phyloP scores from a whole-genome alignment of 2,888 invertebrate genomes.

The Acholoe squamosa region DNA sequence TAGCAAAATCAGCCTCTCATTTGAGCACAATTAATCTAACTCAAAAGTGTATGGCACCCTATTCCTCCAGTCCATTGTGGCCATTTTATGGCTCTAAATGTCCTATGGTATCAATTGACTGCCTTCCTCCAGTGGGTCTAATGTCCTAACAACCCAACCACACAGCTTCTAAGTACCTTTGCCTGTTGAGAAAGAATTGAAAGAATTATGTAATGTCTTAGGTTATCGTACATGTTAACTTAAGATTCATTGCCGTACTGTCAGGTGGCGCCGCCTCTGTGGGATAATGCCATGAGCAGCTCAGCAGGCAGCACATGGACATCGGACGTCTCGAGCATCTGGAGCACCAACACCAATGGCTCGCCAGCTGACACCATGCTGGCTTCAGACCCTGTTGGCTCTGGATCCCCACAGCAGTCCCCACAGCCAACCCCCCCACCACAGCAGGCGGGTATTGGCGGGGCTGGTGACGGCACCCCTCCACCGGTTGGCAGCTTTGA shows the following conservation, averaged over 20 bases:
- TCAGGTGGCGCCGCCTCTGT: slow-evolving; percentile 46
- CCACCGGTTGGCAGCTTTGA: slow-evolving; percentile 68
- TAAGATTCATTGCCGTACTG: not conserved
- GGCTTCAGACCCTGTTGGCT: not conserved
- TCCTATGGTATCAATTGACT: too few species aligned
- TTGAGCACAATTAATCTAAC: too few species aligned
- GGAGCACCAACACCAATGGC: slow-evolving; percentile 54
- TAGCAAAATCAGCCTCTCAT: too few species aligned
- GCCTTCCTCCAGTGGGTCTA: too few species aligned
- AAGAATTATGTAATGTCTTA: too few species aligned
- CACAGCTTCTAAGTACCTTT: too few species aligned
- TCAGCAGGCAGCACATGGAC: slow-evolving; percentile 38
- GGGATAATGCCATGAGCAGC: slow-evolving; percentile 20
- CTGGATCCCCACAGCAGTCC: not conserved
- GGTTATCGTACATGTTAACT: too few species aligned
- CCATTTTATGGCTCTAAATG: too few species aligned
- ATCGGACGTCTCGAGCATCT: slow-evolving; percentile 57
- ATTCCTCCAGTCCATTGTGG: too few species aligned
- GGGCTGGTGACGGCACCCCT: slow-evolving; percentile 67
- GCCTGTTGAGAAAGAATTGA: too few species aligned
- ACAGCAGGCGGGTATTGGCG: not conserved
- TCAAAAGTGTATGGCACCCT: too few species aligned
- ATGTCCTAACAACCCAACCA: too few species aligned
- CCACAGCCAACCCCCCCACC: not conserved
- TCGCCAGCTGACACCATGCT: slow-evolving; percentile 10